Base-by-base conservation (phyloP, 2,113 vertebrate species). In the Gallinago media region DNA sequence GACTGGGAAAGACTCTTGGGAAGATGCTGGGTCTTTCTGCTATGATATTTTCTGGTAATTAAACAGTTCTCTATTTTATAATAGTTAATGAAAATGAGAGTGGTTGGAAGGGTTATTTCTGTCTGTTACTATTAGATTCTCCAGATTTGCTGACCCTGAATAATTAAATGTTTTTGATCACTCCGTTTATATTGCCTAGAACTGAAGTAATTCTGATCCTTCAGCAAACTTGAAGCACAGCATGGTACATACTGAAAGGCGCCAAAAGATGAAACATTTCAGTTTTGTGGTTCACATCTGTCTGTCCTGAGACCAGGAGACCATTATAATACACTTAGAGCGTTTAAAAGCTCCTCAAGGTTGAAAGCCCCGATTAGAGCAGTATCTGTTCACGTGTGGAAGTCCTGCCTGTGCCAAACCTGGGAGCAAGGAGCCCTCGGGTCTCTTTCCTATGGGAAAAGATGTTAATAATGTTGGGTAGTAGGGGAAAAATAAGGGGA, bases 161-260 rank as follows among this genome's bases (percentile, higher is more conserved):
- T 96, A 93, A 94, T 94, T 96, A 97, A 96, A 76, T 94, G 73
- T 91, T 94, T 96, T 96, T 98, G 97, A 97, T 97, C 92, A 89
- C 94, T 92, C 72, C 89, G 68, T 97, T 97, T 97, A 92, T 90
- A 97, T 95, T 94, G 96, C 93, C 90, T 94, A 92, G 96, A 97
- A 97, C 96, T 94, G 96, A 98, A 96, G 93, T 92, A 93, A 94
- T 97, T 97, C 95, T 97, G 97, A 98, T 98, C 95, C 96, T 94
- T 96, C 95, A 95, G 95, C 92, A 96, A 96, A 95, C 96, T 96
- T 94, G 94, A 94, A 96, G 97, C 97, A 96, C 72, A 97, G 95
- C 95, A 94, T 92, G 94, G 78, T 96, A 98, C 96, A 92, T 97
- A 93, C 84, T 85, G 92, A 97, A 96, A 97, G 97, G 96, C 95